A percentile compares a stretch with the other conserved stretches of the same genome.
Conservation (phyloP, 2,113 vertebrate species). For the Crotophaga sulcirostris region DNA sequence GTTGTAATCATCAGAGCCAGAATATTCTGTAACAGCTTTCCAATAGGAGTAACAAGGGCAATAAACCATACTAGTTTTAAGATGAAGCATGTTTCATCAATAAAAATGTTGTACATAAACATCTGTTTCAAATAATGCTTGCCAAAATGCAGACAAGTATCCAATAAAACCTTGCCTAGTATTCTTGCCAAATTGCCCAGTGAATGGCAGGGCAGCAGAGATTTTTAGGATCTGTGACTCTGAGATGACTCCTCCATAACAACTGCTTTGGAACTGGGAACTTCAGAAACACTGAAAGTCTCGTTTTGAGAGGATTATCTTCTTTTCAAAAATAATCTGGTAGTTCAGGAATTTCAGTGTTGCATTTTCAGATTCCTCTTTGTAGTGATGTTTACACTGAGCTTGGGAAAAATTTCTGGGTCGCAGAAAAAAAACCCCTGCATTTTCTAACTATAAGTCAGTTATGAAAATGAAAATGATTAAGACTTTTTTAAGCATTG, state of each 20-base stretch:
- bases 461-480: neutral
- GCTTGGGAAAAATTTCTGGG: neutral
- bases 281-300: neutral
- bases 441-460: neutral
- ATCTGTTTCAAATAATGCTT: slow-evolving; percentile 15
- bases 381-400: neutral
- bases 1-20: neutral
- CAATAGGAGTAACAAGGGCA: neutral
- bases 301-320: neutral
- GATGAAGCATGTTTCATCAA: slow-evolving; percentile 4
- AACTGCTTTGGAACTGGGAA: neutral
- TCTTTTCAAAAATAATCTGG: neutral
- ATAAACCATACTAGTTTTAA: slow-evolving; percentile 18
- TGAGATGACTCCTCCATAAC: neutral
- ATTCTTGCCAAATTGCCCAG: neutral
- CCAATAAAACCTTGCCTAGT: neutral
- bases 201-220: neutral
- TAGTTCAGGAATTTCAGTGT: neutral
- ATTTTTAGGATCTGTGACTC: neutral
- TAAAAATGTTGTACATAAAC: slow-evolving; percentile 28
- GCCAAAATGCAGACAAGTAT: slow-evolving; percentile 11
- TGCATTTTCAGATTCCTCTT: neutral
- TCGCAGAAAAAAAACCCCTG: neutral
- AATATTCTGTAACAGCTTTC: neutral
- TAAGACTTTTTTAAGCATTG: neutral